These are phyloP conservation scores for Halisarca cf. caerulea DNA, from an alignment of 37 sponge, comb jelly and placozoan species.

Conservation along the genomic window DNA sequence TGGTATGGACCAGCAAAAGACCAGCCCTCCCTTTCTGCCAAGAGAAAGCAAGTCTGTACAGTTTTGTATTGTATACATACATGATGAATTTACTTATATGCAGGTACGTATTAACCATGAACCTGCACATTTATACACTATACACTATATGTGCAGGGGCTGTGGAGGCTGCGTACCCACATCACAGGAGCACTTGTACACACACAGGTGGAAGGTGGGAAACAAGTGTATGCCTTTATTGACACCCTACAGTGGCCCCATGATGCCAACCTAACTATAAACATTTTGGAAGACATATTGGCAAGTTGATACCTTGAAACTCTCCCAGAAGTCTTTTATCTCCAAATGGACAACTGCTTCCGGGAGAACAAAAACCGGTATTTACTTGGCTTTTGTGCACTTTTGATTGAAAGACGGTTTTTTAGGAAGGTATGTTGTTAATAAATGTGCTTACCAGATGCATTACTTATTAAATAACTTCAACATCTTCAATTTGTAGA, in stretches of 20 bases:
- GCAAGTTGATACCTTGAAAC: not conserved
- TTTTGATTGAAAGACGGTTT: slow-evolving; percentile 1
- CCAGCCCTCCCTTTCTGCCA: slow-evolving; percentile 28
- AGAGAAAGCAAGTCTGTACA: slow-evolving; percentile 27
- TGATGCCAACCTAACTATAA: slow-evolving; percentile 59
- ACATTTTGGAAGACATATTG: slow-evolving; percentile 1
- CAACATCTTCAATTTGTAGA: not conserved
- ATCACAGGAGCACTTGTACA: slow-evolving; percentile 44
- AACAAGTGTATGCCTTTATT: not conserved
- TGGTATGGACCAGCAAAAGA: slow-evolving; percentile 52
- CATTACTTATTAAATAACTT: too few relatives aligned
- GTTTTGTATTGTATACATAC: too few relatives aligned
- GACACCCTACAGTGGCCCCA: slow-evolving; percentile 57
- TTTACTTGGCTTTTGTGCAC: slow-evolving; percentile 19
- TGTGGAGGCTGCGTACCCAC: slow-evolving; percentile 50
- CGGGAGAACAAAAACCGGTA: slow-evolving; percentile 39
- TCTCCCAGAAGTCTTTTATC: slow-evolving; percentile 3
- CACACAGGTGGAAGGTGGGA: slow-evolving; percentile 6
- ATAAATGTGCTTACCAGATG: too few relatives aligned
- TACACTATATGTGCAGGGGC: not conserved
- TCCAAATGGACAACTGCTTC: slow-evolving; percentile 45
- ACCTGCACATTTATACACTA: not conserved
- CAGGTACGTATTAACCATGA: too few relatives aligned
- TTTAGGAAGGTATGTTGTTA: slow-evolving; percentile 25
- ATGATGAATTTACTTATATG: too few relatives aligned